phyloP scores from a whole-genome alignment of 37 sponge, comb jelly and placozoan species.

The Aphrocallistes beatrix region DNA sequence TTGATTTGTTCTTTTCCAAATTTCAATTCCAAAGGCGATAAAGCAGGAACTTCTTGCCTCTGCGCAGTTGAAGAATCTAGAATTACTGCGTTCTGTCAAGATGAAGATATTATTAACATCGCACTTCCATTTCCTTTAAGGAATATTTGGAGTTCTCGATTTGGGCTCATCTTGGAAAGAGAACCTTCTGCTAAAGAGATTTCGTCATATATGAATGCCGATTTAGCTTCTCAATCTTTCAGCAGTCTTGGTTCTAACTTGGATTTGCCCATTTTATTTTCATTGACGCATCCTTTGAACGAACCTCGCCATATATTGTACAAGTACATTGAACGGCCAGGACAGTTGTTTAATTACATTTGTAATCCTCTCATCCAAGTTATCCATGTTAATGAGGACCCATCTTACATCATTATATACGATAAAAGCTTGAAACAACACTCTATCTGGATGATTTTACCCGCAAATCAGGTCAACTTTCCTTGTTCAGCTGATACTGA shows the following conservation, averaged over 20 bases:
- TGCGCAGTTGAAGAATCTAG: neutral
- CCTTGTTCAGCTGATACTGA: neutral
- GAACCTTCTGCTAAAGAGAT: neutral
- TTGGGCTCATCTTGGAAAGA: neutral
- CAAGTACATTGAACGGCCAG: neutral
- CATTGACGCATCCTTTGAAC: neutral
- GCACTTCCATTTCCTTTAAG: neutral
- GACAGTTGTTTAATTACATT: neutral
- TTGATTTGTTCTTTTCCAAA: neutral
- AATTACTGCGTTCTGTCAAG: neutral
- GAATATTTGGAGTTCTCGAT: neutral
- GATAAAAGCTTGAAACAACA: neutral
- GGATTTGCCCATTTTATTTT: neutral
- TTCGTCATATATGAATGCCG: neutral
- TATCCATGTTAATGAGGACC: neutral
- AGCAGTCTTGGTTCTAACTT: no score
- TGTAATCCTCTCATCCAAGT: neutral
- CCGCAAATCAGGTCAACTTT: neutral
- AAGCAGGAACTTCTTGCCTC: neutral
- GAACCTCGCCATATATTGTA: neutral
- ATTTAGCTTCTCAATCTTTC: neutral
- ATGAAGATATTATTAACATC: constrained; percentile 15
- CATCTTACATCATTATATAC: neutral
- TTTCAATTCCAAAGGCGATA: neutral
- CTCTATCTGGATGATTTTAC: neutral